Conservation (phyloP, 2,888 invertebrate species). For the Clistopyga incitator region DNA sequence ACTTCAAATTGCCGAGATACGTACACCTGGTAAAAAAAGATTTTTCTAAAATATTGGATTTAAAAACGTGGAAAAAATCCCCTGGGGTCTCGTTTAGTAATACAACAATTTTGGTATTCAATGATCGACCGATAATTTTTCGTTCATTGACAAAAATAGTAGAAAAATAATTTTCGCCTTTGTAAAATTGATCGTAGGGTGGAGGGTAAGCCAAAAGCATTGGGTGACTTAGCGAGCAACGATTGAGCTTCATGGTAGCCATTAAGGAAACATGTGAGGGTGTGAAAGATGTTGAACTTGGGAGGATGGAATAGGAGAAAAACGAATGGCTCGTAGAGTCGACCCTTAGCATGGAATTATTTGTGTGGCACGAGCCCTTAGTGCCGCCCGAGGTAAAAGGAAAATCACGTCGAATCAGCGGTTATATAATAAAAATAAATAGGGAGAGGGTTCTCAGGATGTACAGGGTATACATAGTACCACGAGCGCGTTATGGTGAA, state of each 20-base stretch:
- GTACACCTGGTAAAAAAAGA: too few species aligned
- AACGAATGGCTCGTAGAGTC: conserved; percentile 6
- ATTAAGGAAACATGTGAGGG: neutral
- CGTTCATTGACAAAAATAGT: too few species aligned
- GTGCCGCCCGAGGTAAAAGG: conserved; percentile 31
- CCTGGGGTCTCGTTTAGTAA: too few species aligned
- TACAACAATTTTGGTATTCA: too few species aligned
- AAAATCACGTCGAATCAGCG: conserved; percentile 53
- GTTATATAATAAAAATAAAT: conserved; percentile 29
- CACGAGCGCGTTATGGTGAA: conserved; percentile 18
- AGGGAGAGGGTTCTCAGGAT: conserved; percentile 24
- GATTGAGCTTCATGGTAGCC: neutral
- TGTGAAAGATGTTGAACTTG: neutral
- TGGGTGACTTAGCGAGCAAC: neutral
- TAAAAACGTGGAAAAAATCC: too few species aligned
- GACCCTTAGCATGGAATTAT: conserved; percentile 23
- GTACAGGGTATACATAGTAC: conserved; percentile 11
- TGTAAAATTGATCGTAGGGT: neutral
- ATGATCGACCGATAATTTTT: too few species aligned
- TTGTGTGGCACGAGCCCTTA: conserved; percentile 1
- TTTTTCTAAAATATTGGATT: too few species aligned
- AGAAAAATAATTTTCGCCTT: too few species aligned
- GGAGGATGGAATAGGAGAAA: conserved; percentile 30
- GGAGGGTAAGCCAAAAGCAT: neutral
- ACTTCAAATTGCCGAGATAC: too few species aligned